phyloP scores from a whole-genome alignment of 2,113 vertebrate genomes.

The Triplophysa dalaica region DNA sequence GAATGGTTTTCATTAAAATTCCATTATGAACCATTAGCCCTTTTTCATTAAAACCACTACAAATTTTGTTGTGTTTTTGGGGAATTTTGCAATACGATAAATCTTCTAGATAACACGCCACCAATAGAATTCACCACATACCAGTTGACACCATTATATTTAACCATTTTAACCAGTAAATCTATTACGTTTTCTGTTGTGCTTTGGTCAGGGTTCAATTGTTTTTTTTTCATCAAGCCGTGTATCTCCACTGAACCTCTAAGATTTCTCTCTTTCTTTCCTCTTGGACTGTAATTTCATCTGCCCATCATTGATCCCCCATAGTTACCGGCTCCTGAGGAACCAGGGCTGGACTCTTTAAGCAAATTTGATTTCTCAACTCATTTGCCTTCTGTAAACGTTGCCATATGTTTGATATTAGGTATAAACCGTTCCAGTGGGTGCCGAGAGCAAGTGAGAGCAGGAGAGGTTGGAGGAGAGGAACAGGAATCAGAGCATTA shows the following conservation, averaged over 20 bases:
- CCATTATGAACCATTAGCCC: too few species aligned
- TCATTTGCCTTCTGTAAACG: slow-evolving; percentile 73
- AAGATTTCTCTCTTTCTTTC: background rate
- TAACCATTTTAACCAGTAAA: too few species aligned
- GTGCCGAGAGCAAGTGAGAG: slow-evolving; percentile 47
- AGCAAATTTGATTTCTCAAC: slow-evolving; percentile 77
- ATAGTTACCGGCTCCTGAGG: slow-evolving; percentile 57
- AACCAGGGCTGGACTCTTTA: slow-evolving; percentile 56
- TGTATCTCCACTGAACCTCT: background rate
- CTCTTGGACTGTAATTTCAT: slow-evolving; percentile 57
- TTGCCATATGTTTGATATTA: slow-evolving; percentile 75
- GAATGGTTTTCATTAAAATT: too few species aligned
- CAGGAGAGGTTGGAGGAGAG: background rate
- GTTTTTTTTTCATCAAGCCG: too few species aligned
- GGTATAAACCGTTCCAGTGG: slow-evolving; percentile 69
- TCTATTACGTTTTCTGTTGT: too few species aligned
- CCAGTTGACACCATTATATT: too few species aligned
- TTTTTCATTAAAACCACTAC: too few species aligned
- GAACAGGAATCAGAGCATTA: slow-evolving; percentile 9
- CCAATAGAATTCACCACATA: too few species aligned
- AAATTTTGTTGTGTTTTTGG: too few species aligned
- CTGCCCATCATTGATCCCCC: slow-evolving; percentile 62
- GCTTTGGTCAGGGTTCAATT: too few species aligned
- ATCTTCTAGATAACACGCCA: too few species aligned
- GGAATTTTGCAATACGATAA: too few species aligned